phyloP scores from a whole-genome alignment of 30 jellyfish, hydroid and myxozoan species.

The Mastigias papua region DNA sequence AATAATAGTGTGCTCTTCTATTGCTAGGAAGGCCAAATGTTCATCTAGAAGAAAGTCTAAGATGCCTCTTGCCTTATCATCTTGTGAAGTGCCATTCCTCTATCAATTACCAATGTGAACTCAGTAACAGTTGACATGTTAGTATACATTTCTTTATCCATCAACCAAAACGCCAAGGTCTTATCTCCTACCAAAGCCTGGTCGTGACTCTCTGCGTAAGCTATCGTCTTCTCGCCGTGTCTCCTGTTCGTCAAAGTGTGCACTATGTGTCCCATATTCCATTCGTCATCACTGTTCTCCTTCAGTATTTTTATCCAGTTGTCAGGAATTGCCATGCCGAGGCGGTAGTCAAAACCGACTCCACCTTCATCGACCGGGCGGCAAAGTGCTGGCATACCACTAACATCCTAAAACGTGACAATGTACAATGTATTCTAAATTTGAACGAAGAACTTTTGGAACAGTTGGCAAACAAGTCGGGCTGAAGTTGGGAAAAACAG shows the following conservation, averaged over 20 bases:
- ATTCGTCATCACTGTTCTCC: conserved; percentile 85
- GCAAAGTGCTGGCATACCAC: conserved; percentile 99
- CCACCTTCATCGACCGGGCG: conserved; percentile 99
- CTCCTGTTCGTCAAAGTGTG: conserved; percentile 88
- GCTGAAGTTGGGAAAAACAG: too few relatives aligned
- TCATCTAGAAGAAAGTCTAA: background rate
- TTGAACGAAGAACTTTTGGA: too few relatives aligned
- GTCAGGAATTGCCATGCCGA: conserved; percentile 99
- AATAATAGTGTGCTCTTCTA: too few relatives aligned
- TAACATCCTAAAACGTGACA: conserved; percentile 79
- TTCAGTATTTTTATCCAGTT: conserved; percentile 92
- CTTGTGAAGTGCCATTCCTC: conserved; percentile 97
- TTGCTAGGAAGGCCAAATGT: too few relatives aligned
- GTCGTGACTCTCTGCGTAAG: conserved; percentile 98
- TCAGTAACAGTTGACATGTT: conserved; percentile 89
- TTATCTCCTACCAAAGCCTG: conserved; percentile 99
- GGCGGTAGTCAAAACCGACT: conserved; percentile 94
- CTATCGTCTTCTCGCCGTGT: conserved; percentile 89
- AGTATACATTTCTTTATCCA: conserved; percentile 98
- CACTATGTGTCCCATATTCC: conserved; percentile 94
- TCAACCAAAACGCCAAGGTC: conserved; percentile 98
- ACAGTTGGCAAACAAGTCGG: too few relatives aligned
- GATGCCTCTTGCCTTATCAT: conserved; percentile 91
- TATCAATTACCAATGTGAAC: conserved; percentile 70
- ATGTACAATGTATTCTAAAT: background rate